A percentile compares a stretch with the other conserved stretches of the same genome.
phyloP scores from a whole-genome alignment of 2,888 invertebrate species.

The Opisthograptis luteolata region DNA sequence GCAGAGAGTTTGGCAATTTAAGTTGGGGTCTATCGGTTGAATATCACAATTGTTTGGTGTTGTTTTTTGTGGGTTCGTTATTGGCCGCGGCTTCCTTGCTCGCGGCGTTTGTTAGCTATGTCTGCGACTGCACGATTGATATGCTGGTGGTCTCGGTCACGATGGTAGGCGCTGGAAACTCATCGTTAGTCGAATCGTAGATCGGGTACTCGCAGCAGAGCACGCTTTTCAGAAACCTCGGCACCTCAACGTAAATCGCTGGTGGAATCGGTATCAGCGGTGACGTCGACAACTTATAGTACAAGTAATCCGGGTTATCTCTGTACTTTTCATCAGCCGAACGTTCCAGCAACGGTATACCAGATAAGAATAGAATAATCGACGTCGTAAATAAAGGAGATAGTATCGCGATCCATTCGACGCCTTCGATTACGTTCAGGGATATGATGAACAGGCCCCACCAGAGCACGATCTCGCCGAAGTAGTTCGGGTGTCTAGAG shows the following conservation, averaged over 20 bases:
- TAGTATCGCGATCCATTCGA: conserved; percentile 93
- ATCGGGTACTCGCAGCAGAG: conserved; percentile 95
- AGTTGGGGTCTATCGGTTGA: conserved; percentile 69
- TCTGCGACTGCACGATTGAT: conserved; percentile 87
- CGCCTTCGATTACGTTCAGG: conserved; percentile 92
- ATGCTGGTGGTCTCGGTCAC: conserved; percentile 89
- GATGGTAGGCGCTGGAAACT: conserved; percentile 85
- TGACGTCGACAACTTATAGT: conserved; percentile 94
- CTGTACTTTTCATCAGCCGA: conserved; percentile 95
- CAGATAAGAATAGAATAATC: conserved; percentile 95
- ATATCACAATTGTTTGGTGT: conserved; percentile 81
- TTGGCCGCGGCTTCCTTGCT: conserved; percentile 73
- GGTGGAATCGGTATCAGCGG: conserved; percentile 95
- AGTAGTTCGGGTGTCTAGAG: conserved; percentile 97
- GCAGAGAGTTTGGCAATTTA: conserved; percentile 75
- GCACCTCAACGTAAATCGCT: conserved; percentile 93
- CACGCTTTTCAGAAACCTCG: conserved; percentile 91
- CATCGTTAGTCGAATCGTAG: conserved; percentile 90
- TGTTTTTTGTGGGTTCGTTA: conserved; percentile 54
- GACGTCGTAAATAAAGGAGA: conserved; percentile 94
- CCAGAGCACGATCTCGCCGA: conserved; percentile 97
- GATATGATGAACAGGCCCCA: conserved; percentile 97
- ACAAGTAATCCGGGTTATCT: conserved; percentile 93
- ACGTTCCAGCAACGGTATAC: conserved; percentile 94
- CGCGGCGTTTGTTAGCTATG: conserved; percentile 87